phyloP scores from a whole-genome alignment of 2,113 vertebrate species.

The Protobothrops mucrosquamatus region DNA sequence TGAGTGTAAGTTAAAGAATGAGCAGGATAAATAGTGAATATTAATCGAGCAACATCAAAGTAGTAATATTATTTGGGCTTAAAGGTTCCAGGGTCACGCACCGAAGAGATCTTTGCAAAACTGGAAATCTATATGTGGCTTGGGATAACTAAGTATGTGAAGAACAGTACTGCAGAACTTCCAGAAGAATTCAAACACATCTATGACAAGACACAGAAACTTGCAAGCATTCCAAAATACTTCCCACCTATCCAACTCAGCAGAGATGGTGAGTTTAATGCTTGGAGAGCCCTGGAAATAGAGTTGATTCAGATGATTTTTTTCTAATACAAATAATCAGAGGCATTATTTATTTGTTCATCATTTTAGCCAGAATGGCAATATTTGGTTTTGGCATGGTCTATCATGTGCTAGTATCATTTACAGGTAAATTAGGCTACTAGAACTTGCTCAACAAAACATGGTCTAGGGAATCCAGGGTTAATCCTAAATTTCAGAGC shows the following conservation, averaged over 20 bases:
- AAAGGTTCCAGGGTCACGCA: constrained; percentile 74
- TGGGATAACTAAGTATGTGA: constrained; percentile 82
- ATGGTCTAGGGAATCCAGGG: background rate
- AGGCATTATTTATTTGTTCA: background rate
- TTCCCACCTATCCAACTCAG: constrained; percentile 73
- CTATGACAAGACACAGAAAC: constrained; percentile 63
- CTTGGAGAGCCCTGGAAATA: background rate
- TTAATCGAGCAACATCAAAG: background rate
- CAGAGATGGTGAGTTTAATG: constrained; percentile 77
- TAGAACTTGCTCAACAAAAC: background rate
- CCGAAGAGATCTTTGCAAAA: constrained; percentile 86
- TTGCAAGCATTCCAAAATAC: constrained; percentile 37
- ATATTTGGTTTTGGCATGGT: background rate
- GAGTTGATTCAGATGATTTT: background rate
- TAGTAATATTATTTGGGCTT: constrained; percentile 13
- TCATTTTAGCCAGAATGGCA: background rate
- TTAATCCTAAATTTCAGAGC: background rate
- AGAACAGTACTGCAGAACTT: constrained; percentile 77
- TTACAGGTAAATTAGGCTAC: background rate
- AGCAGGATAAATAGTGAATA: background rate
- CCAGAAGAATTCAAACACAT: constrained; percentile 80
- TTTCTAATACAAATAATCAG: background rate
- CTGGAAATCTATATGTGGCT: constrained; percentile 92
- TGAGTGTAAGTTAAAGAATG: background rate
- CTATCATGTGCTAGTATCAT: background rate